These are phyloP conservation scores for Euphonia xanthogaster DNA, from an alignment of 2,797 vertebrate genomes.

Conservation along the genomic window DNA sequence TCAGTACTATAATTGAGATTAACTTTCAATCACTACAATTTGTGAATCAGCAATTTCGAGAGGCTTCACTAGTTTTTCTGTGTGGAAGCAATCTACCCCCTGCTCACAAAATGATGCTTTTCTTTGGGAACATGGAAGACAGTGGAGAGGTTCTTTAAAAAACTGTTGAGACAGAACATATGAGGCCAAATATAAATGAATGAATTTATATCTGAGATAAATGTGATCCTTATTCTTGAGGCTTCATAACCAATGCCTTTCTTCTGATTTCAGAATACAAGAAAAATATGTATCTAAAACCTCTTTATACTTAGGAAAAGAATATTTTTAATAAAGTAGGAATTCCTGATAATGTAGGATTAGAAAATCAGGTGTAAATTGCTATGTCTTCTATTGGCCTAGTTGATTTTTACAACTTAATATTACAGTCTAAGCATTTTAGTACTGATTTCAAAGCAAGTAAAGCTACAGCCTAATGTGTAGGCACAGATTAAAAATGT, in stretches of 20 bases:
- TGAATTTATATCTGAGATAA: background rate
- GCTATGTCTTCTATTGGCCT: background rate
- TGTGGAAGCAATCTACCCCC: slow-evolving; percentile 41
- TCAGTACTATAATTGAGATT: slow-evolving; percentile 58
- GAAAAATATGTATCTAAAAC: background rate
- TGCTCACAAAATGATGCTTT: slow-evolving; percentile 30
- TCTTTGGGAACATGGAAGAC: background rate
- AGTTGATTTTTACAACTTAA: background rate
- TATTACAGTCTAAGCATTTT: background rate
- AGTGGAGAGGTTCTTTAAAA: background rate
- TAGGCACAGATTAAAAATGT: background rate
- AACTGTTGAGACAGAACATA: background rate
- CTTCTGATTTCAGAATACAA: background rate
- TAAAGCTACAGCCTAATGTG: background rate
- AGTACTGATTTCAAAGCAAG: background rate
- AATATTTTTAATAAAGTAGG: background rate
- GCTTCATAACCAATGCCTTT: background rate
- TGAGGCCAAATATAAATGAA: background rate
- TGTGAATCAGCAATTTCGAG: slow-evolving; percentile 64
- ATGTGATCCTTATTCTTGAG: background rate
- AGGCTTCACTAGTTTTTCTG: slow-evolving; percentile 17
- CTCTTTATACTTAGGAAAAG: background rate
- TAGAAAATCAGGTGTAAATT: background rate
- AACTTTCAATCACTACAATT: slow-evolving; percentile 67
- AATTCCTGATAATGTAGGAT: background rate